phyloP scores from a whole-genome alignment of 2,113 vertebrate genomes.

The Lutjanus erythropterus region DNA sequence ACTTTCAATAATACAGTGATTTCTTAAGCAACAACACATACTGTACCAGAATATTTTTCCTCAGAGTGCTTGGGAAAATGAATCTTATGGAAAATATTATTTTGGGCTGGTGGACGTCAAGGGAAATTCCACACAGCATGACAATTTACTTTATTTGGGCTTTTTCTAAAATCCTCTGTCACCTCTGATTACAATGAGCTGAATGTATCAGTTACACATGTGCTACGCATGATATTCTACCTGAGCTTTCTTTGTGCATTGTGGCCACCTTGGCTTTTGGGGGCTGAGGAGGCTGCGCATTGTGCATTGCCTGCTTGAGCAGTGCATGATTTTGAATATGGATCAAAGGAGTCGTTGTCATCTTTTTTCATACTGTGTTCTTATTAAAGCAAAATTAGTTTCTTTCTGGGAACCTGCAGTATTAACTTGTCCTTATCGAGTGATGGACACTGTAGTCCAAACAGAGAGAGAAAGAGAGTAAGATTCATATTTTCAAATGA shows the following conservation, averaged over 20 bases:
- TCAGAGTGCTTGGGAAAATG: conserved; percentile 73
- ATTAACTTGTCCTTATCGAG: background rate
- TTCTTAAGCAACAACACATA: conserved; percentile 77
- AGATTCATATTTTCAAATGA: conserved; percentile 19
- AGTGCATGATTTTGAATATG: conserved; percentile 16
- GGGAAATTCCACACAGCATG: conserved; percentile 85
- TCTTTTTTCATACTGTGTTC: conserved; percentile 16
- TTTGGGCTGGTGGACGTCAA: conserved; percentile 80
- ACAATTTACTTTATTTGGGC: conserved; percentile 83
- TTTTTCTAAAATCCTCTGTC: conserved; percentile 82
- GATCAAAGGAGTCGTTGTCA: conserved; percentile 49
- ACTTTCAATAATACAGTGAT: conserved; percentile 73
- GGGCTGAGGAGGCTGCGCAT: conserved; percentile 26
- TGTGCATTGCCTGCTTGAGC: conserved; percentile 18
- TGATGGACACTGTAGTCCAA: background rate
- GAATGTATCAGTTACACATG: conserved; percentile 81
- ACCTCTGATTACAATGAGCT: conserved; percentile 84
- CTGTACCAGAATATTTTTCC: conserved; percentile 75
- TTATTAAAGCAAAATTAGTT: conserved; percentile 10
- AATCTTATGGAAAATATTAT: conserved; percentile 86
- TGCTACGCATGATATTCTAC: conserved; percentile 67
- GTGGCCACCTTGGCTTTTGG: conserved; percentile 55
- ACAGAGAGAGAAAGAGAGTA: background rate
- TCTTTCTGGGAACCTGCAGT: background rate
- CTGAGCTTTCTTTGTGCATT: conserved; percentile 64